Evolutionary conservation across 2,888 invertebrate species (phyloP).

Genomic region (Byasa hedistus): DNA sequence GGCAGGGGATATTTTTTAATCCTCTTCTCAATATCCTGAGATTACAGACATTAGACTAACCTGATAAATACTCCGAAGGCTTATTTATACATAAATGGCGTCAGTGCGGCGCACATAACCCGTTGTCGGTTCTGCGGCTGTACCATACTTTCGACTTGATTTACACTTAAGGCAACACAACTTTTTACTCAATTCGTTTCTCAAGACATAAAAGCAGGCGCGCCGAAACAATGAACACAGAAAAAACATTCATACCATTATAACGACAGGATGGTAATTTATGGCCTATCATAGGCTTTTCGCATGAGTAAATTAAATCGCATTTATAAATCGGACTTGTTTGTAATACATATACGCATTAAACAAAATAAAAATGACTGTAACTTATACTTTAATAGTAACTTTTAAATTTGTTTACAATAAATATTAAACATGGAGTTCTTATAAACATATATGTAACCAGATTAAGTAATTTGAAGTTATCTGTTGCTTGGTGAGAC

Average conservation of each 20-base stretch:
- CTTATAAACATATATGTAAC: no score
- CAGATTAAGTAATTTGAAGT: no score
- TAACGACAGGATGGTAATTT: conserved; percentile 36
- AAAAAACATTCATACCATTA: conserved; percentile 36
- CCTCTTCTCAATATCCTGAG: no score
- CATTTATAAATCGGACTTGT: conserved; percentile 15
- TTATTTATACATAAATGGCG: conserved; percentile 18
- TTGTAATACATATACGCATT: neutral
- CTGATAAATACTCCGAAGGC: neutral
- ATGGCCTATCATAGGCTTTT: conserved; percentile 33
- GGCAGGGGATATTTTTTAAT: no score
- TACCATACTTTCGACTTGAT: conserved; percentile 37
- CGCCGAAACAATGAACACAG: conserved; percentile 36
- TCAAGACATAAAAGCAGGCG: conserved; percentile 29
- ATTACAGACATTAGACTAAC: neutral
- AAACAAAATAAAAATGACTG: conserved; percentile 1
- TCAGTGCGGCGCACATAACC: conserved; percentile 33
- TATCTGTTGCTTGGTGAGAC: no score
- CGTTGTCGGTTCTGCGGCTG: conserved; percentile 3
- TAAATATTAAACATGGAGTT: no score
- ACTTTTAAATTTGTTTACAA: neutral
- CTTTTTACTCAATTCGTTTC: conserved; percentile 40
- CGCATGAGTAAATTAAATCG: conserved; percentile 20
- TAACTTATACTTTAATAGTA: neutral
- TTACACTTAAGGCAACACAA: conserved; percentile 38